These are phyloP conservation scores for Andinoacara biseriatus DNA, from an alignment of 2,113 vertebrate genomes.

Conservation along the genomic window DNA sequence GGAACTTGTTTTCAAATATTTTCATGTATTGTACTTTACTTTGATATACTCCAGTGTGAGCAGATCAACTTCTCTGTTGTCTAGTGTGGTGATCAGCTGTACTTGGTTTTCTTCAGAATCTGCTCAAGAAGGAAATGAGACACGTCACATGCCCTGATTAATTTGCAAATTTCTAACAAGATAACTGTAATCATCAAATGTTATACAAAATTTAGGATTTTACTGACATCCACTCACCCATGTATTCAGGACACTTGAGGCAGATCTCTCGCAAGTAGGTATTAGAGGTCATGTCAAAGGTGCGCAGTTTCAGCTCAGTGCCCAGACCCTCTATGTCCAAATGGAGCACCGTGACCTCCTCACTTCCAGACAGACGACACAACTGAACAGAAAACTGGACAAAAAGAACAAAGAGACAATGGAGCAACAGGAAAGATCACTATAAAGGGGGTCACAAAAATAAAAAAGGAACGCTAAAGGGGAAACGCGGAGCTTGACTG, in stretches of 20 bases:
- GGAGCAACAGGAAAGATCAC: not conserved
- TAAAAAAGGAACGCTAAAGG: not conserved
- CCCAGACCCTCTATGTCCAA: constrained; percentile 88
- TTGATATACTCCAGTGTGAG: constrained; percentile 90
- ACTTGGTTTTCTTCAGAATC: constrained; percentile 89
- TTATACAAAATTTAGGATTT: not conserved
- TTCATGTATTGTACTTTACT: constrained; percentile 68
- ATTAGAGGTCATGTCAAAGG: constrained; percentile 89
- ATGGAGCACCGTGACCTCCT: constrained; percentile 86
- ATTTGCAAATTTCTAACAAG: not conserved
- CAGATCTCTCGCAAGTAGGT: constrained; percentile 93
- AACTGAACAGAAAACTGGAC: constrained; percentile 88
- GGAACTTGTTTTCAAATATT: not conserved
- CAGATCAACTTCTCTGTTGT: constrained; percentile 91
- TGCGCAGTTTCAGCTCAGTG: constrained; percentile 88
- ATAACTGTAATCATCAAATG: not conserved
- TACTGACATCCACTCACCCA: constrained; percentile 78
- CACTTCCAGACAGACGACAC: constrained; percentile 80
- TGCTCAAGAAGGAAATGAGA: constrained; percentile 56
- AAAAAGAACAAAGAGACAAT: not conserved
- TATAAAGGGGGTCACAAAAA: not conserved
- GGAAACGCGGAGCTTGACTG: not conserved
- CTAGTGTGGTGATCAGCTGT: constrained; percentile 92
- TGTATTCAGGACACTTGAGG: constrained; percentile 92
- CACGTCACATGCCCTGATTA: not conserved